phyloP scores from a whole-genome alignment of 2,888 invertebrate species.

The Cheilosia variabilis region DNA sequence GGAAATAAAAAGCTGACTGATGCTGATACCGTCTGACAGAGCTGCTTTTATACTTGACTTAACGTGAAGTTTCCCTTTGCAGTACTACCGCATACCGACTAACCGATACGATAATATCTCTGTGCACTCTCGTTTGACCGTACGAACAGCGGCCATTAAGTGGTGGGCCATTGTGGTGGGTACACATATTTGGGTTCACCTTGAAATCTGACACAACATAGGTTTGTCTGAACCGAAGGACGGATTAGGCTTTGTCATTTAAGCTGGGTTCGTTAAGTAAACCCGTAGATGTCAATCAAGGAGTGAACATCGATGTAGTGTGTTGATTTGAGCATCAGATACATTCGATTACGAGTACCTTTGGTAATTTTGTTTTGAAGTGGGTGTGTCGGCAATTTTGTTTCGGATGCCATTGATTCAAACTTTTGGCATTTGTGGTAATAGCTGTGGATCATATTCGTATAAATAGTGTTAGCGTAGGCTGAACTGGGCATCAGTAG shows the following conservation, averaged over 20 bases:
- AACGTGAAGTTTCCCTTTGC: slow-evolving; percentile 8
- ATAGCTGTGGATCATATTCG: background rate
- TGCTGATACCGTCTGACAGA: slow-evolving; percentile 25
- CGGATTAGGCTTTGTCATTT: slow-evolving; percentile 79
- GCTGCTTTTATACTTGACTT: slow-evolving; percentile 56
- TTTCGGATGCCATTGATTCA: slow-evolving; percentile 26
- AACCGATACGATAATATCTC: slow-evolving; percentile 23
- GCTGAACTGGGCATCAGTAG: slow-evolving; percentile 46
- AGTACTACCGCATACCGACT: background rate
- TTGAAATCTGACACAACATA: slow-evolving; percentile 43
- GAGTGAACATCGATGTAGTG: slow-evolving; percentile 53
- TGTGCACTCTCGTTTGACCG: slow-evolving; percentile 47
- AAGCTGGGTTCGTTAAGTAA: slow-evolving; percentile 81
- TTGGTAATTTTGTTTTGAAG: slow-evolving; percentile 9
- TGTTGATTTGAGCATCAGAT: slow-evolving; percentile 1
- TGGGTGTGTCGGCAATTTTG: slow-evolving; percentile 43
- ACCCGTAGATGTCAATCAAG: slow-evolving; percentile 18
- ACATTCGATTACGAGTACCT: slow-evolving; percentile 11
- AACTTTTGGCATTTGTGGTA: background rate
- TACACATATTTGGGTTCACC: slow-evolving; percentile 50
- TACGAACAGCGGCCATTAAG: slow-evolving; percentile 56
- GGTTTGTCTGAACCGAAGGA: slow-evolving; percentile 46
- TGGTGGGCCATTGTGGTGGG: slow-evolving; percentile 38
- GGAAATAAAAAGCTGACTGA: slow-evolving; percentile 53
- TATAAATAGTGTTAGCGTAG: slow-evolving; percentile 51